Evolutionary conservation across 1,140 invertebrate species (phyloP).

Genomic region (Diabrotica undecimpunctata): DNA sequence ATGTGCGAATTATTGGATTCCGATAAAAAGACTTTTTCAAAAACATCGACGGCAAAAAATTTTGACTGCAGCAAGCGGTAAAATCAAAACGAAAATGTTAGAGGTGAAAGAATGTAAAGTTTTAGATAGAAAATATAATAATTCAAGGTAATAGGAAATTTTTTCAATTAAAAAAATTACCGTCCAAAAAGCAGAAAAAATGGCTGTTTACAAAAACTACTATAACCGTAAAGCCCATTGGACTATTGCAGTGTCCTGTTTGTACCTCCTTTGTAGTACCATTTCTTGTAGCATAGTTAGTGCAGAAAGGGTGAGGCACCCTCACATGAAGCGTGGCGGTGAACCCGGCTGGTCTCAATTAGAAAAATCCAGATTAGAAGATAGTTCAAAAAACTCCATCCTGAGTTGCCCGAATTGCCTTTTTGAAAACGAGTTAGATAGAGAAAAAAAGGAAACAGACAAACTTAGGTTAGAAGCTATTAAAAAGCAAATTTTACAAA

Average conservation of each 20-base stretch:
- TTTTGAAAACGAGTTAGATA: slow-evolving; percentile 34
- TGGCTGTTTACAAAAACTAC: slow-evolving; percentile 37
- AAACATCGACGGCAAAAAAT: neutral
- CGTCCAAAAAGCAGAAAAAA: slow-evolving; percentile 21
- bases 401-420: slow-evolving; percentile 44
- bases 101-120: slow-evolving; percentile 6
- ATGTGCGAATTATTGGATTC: slow-evolving; percentile 12
- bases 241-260: slow-evolving; percentile 31
- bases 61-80: slow-evolving; percentile 16
- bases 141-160: slow-evolving; percentile 22
- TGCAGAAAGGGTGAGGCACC: slow-evolving; percentile 34
- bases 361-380: slow-evolving; percentile 33
- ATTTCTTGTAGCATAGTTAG: slow-evolving; percentile 27
- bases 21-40: neutral
- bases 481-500: slow-evolving; percentile 71
- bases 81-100: slow-evolving; percentile 7
- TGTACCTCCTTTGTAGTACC: slow-evolving; percentile 36
- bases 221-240: slow-evolving; percentile 31
- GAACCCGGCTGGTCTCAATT: slow-evolving; percentile 23
- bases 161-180: slow-evolving; percentile 3
- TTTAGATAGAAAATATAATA: slow-evolving; percentile 23
- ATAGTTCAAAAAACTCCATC: slow-evolving; percentile 30
- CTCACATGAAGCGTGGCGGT: slow-evolving; percentile 23
- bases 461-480: slow-evolving; percentile 68
- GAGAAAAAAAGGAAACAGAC: slow-evolving; percentile 50